These are phyloP conservation scores for Trypoxylus dichotomus DNA, from an alignment of 1,140 invertebrate species.

Conservation along the genomic window DNA sequence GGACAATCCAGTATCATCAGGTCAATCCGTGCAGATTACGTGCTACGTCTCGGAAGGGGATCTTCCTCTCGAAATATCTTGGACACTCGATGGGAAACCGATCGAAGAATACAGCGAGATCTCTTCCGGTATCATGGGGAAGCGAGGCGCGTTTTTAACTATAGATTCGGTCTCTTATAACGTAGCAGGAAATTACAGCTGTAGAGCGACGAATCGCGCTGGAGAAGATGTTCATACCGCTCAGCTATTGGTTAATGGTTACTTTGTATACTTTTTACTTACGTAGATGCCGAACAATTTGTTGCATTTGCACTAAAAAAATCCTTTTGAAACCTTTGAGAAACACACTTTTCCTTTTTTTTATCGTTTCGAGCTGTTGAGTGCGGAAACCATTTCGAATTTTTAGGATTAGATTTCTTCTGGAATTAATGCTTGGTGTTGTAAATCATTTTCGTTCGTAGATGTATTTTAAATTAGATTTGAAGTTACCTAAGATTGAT, in stretches of 20 bases:
- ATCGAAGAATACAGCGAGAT: slow-evolving; percentile 55
- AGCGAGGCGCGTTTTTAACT: slow-evolving; percentile 55
- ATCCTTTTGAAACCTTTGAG: not conserved
- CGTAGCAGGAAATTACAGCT: slow-evolving; percentile 76
- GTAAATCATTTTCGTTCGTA: too few species aligned
- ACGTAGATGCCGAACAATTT: not conserved
- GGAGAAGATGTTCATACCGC: slow-evolving; percentile 70
- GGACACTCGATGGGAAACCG: slow-evolving; percentile 63
- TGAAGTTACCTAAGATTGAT: too few species aligned
- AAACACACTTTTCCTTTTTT: too few species aligned
- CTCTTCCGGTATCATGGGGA: slow-evolving; percentile 55
- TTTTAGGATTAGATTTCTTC: too few species aligned
- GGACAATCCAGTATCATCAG: slow-evolving; percentile 68
- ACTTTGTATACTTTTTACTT: slow-evolving; percentile 8
- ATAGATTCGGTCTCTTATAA: slow-evolving; percentile 60
- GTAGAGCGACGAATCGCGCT: slow-evolving; percentile 74
- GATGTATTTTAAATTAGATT: too few species aligned
- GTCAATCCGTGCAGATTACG: slow-evolving; percentile 70
- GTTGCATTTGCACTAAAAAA: not conserved
- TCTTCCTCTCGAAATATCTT: slow-evolving; percentile 66
- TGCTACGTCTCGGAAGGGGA: slow-evolving; percentile 75
- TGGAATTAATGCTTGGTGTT: too few species aligned
- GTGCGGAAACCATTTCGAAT: too few species aligned
- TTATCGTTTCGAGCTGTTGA: too few species aligned
- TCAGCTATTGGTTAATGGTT: slow-evolving; percentile 66